Conservation (phyloP, 2,888 invertebrate genomes). For the Parnassius smintheus region DNA sequence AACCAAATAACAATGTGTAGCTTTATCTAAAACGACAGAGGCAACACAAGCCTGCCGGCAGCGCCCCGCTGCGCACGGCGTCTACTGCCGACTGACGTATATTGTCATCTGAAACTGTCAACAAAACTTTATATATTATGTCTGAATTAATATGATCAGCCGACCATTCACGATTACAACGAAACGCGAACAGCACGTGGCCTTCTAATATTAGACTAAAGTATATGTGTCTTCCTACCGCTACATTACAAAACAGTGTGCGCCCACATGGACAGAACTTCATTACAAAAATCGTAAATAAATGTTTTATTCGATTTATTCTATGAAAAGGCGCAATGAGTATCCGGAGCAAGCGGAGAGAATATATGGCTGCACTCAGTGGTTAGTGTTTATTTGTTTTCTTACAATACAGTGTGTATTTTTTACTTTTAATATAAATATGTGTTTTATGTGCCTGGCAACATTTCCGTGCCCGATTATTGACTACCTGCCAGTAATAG, state of each 20-base stretch:
- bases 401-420: neutral
- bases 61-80: slow-evolving; percentile 42
- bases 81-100: slow-evolving; percentile 37
- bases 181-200: slow-evolving; percentile 72
- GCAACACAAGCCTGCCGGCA: slow-evolving; percentile 47
- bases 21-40: slow-evolving; percentile 47
- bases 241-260: slow-evolving; percentile 45
- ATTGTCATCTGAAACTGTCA: slow-evolving; percentile 70
- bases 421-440: neutral
- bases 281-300: slow-evolving; percentile 53
- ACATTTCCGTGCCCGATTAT: slow-evolving; percentile 6
- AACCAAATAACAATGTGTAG: slow-evolving; percentile 47
- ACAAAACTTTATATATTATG: slow-evolving; percentile 52
- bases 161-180: slow-evolving; percentile 64
- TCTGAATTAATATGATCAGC: slow-evolving; percentile 43
- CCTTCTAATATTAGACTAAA: slow-evolving; percentile 63
- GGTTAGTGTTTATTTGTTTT: slow-evolving; percentile 58
- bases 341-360: slow-evolving; percentile 71
- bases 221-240: slow-evolving; percentile 45
- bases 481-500: too few species aligned
- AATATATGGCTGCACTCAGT: slow-evolving; percentile 75
- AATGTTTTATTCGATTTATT: slow-evolving; percentile 66
- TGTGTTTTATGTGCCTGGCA: slow-evolving; percentile 15
- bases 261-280: slow-evolving; percentile 49
- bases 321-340: slow-evolving; percentile 61